A percentile compares a stretch with the other conserved stretches of the same genome.
These are phyloP conservation scores for Charanyca ferruginea DNA, from an alignment of 2,888 invertebrate genomes.

Conservation along the genomic window DNA sequence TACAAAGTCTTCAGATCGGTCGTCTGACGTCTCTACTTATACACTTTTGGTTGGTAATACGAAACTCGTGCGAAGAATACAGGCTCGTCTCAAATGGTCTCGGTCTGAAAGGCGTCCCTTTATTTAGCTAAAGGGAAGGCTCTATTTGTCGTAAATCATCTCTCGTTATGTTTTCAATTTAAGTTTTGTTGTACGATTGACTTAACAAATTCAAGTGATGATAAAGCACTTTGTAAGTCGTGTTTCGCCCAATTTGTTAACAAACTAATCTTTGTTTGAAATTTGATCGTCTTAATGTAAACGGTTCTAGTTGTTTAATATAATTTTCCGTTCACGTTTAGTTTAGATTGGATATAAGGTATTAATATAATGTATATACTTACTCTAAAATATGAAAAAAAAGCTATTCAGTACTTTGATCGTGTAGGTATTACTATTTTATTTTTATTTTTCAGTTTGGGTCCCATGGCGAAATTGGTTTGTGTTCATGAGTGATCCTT, in stretches of 20 bases:
- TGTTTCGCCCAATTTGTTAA: slow-evolving; percentile 23
- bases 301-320: slow-evolving; percentile 5
- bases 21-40: slow-evolving; percentile 66
- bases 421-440: too few species aligned
- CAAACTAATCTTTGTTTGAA: slow-evolving; percentile 23
- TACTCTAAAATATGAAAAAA: too few species aligned
- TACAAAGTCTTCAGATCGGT: slow-evolving; percentile 66
- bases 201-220: slow-evolving; percentile 22
- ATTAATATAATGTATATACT: too few species aligned
- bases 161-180: slow-evolving; percentile 59
- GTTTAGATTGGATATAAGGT: neutral
- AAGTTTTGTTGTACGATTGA: slow-evolving; percentile 46
- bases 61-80: slow-evolving; percentile 80
- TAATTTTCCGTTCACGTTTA: neutral
- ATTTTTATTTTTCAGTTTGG: too few species aligned
- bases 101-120: slow-evolving; percentile 62
- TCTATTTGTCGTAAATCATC: slow-evolving; percentile 65
- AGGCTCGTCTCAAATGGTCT: slow-evolving; percentile 65
- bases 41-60: slow-evolving; percentile 72
- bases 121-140: slow-evolving; percentile 61
- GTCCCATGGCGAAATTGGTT: too few species aligned
- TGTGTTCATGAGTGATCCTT: too few species aligned
- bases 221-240: slow-evolving; percentile 42
- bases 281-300: neutral
- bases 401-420: too few species aligned